A percentile compares a stretch with the other conserved stretches of the same genome.
phyloP scores from a whole-genome alignment of 1,140 invertebrate genomes.

The Drosophila nikananu region DNA sequence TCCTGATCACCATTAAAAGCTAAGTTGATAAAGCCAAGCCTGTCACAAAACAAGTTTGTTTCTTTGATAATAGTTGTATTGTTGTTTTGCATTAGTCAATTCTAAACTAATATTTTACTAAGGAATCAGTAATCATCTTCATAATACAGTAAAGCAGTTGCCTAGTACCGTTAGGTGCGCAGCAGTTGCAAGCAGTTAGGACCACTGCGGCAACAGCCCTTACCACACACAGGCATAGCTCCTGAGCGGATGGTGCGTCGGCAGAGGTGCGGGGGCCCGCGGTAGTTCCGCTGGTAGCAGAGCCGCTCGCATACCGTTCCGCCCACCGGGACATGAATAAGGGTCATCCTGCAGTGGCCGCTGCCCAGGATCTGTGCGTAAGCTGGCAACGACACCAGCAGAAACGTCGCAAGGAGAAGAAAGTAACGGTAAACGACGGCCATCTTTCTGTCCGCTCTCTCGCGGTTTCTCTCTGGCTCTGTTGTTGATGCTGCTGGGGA shows the following conservation, averaged over 20 bases:
- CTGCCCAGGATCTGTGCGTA: constrained; percentile 18
- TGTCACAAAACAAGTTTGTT: neutral
- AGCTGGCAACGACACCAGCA: neutral
- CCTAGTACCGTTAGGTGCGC: constrained; percentile 6
- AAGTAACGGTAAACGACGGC: neutral
- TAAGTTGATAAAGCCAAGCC: too few species aligned
- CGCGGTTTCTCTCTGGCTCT: neutral
- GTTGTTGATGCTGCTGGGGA: neutral
- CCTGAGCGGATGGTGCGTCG: constrained; percentile 1
- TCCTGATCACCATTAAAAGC: neutral
- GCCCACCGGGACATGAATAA: constrained; percentile 2
- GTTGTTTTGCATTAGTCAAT: neutral
- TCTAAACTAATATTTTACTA: neutral
- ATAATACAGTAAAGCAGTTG: neutral
- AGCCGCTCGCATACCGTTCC: constrained; percentile 27
- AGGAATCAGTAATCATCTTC: too few species aligned
- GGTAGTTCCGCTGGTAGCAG: constrained; percentile 22
- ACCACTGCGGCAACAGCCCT: constrained; percentile 29
- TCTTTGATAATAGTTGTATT: too few species aligned
- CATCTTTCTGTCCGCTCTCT: constrained; percentile 4
- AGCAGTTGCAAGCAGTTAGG: constrained; percentile 27
- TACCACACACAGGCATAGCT: constrained; percentile 8
- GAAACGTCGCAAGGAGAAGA: neutral
- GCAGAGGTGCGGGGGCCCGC: constrained; percentile 23
- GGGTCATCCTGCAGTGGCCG: constrained; percentile 21